Evolutionary conservation across 2,113 vertebrate genomes (phyloP).

Genomic region (Cinclus mexicanus): DNA sequence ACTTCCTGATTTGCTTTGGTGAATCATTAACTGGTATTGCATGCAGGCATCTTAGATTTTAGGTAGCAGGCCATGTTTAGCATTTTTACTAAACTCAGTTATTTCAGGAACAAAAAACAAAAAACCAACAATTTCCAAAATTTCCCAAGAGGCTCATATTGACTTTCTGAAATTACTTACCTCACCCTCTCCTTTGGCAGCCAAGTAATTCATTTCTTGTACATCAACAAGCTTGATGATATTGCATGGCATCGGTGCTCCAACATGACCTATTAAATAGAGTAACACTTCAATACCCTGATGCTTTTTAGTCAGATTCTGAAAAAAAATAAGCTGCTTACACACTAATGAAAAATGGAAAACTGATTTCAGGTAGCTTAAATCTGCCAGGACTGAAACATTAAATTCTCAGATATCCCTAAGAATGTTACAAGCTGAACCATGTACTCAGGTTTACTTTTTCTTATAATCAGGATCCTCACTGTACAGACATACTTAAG

Average conservation of each 20-base stretch:
- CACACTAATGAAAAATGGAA: not conserved
- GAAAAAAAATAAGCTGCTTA: not conserved
- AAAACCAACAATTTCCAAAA: not conserved
- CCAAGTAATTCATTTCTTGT: slow-evolving; percentile 93
- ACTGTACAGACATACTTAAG: not conserved
- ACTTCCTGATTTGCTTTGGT: not conserved
- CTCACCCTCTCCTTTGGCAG: slow-evolving; percentile 92
- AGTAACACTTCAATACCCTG: not conserved
- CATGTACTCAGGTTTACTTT: not conserved
- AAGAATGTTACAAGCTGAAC: not conserved
- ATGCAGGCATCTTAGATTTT: not conserved
- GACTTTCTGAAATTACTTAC: slow-evolving; percentile 71
- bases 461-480: not conserved
- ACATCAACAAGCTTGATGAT: slow-evolving; percentile 90
- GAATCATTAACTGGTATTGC: not conserved
- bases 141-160: not conserved
- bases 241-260: slow-evolving; percentile 91
- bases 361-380: not conserved
- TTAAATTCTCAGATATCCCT: not conserved
- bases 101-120: not conserved
- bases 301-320: not conserved
- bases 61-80: not conserved
- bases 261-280: slow-evolving; percentile 86
- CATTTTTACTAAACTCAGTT: not conserved
- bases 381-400: not conserved